Percentiles rank a stretch among this genome's conserved stretches.
Evolutionary conservation across 1,140 invertebrate genomes (phyloP).

Genomic region (Drosophila gunungcola): DNA sequence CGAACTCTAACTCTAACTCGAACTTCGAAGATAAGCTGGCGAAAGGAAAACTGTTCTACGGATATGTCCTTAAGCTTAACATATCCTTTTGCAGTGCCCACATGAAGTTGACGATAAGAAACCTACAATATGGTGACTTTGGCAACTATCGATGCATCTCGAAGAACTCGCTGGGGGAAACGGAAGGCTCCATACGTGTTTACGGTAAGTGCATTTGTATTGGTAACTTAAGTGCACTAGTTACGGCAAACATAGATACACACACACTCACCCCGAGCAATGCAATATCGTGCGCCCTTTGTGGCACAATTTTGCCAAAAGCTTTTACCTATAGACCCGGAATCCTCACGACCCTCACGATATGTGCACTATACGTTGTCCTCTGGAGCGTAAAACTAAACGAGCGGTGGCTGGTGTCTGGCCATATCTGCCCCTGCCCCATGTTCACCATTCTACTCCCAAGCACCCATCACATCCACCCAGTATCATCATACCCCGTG

Average conservation of each 20-base stretch:
- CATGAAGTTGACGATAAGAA: slow-evolving; percentile 94
- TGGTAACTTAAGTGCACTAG: slow-evolving; percentile 80
- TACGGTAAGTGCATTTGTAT: slow-evolving; percentile 90
- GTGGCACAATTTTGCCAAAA: slow-evolving; percentile 81
- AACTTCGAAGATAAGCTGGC: slow-evolving; percentile 36
- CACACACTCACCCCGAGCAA: slow-evolving; percentile 41
- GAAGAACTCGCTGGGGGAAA: slow-evolving; percentile 97
- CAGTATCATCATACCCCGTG: slow-evolving; percentile 17
- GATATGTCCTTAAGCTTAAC: slow-evolving; percentile 39
- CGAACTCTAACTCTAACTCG: neutral
- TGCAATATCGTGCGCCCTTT: slow-evolving; percentile 80
- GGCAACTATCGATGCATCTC: slow-evolving; percentile 95
- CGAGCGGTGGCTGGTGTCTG: slow-evolving; percentile 56
- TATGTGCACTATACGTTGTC: slow-evolving; percentile 62
- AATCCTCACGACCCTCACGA: slow-evolving; percentile 24
- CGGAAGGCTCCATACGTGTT: slow-evolving; percentile 95
- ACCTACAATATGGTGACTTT: slow-evolving; percentile 91
- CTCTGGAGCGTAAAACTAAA: slow-evolving; percentile 78
- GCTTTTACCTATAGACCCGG: slow-evolving; percentile 78
- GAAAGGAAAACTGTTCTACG: neutral
- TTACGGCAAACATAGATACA: slow-evolving; percentile 58
- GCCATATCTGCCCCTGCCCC: slow-evolving; percentile 19
- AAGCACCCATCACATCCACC: slow-evolving; percentile 8
- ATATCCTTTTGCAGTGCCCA: slow-evolving; percentile 87
- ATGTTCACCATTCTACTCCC: neutral